Evolutionary conservation across 2,113 vertebrate genomes (phyloP).

Genomic region (Raphicerus campestris): DNA sequence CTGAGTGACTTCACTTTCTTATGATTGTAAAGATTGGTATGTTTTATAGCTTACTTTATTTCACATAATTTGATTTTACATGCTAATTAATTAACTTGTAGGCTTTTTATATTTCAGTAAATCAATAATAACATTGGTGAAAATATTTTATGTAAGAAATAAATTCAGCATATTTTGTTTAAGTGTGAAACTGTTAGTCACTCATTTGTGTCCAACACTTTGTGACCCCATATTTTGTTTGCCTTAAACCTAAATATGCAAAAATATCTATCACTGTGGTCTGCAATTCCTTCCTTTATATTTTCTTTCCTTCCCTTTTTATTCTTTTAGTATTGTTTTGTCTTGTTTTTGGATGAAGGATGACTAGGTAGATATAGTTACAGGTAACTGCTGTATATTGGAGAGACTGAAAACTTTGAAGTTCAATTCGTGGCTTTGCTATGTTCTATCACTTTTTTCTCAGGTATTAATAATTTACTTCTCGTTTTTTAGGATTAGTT

Average conservation of each 20-base stretch:
- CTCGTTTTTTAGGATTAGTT: background rate
- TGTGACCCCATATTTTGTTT: background rate
- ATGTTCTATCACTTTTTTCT: background rate
- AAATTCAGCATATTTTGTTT: background rate
- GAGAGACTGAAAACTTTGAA: background rate
- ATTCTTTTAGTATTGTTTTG: background rate
- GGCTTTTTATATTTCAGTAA: background rate
- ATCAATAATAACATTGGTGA: background rate
- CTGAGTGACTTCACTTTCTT: background rate
- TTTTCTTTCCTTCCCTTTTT: background rate
- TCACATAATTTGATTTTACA: background rate
- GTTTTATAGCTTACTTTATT: background rate
- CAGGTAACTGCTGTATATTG: background rate
- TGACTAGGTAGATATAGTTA: background rate
- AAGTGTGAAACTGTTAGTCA: background rate
- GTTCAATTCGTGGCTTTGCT: background rate
- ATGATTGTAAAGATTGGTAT: background rate
- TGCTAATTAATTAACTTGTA: background rate
- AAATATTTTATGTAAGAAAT: background rate
- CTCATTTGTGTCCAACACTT: background rate
- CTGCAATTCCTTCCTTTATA: background rate
- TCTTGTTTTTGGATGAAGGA: background rate
- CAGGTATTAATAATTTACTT: background rate
- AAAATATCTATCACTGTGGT: background rate
- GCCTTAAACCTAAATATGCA: background rate